Conservation (phyloP, 2,113 vertebrate genomes). For the Rhodinocichla rosea region DNA sequence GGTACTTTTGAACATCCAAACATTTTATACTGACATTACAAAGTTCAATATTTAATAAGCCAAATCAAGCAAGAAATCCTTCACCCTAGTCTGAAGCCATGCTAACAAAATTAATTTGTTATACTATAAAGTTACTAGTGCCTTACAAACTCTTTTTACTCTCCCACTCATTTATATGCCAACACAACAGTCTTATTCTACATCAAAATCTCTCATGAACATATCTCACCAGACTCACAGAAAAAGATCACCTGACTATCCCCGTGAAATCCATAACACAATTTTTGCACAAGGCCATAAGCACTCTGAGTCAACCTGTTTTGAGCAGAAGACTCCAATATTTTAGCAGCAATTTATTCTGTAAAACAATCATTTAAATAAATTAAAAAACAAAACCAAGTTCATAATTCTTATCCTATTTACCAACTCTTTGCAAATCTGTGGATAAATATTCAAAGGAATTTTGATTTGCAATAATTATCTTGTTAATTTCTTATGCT, state of each 20-base stretch:
- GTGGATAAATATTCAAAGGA: not conserved
- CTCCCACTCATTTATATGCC: not conserved
- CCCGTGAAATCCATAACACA: rapidly evolving
- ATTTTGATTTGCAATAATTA: not conserved
- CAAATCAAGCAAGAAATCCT: not conserved
- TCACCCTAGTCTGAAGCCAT: not conserved
- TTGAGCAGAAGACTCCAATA: not conserved
- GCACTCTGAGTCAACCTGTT: not conserved
- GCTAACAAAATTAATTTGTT: not conserved
- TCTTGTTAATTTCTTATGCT: not conserved
- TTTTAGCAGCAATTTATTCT: not conserved
- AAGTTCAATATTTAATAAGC: not conserved
- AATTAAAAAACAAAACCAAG: not conserved
- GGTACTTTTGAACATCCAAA: not conserved
- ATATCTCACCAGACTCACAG: not conserved
- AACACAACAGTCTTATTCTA: not conserved
- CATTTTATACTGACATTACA: not conserved
- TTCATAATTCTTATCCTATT: not conserved
- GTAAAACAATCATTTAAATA: not conserved
- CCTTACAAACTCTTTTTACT: not conserved
- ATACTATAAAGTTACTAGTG: not conserved
- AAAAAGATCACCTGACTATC: not conserved
- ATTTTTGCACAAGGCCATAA: not conserved
- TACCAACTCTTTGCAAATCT: not conserved
- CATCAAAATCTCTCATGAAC: not conserved